These are phyloP conservation scores for Amphiprion clarkii DNA, from an alignment of 2,797 vertebrate genomes.

Conservation along the genomic window DNA sequence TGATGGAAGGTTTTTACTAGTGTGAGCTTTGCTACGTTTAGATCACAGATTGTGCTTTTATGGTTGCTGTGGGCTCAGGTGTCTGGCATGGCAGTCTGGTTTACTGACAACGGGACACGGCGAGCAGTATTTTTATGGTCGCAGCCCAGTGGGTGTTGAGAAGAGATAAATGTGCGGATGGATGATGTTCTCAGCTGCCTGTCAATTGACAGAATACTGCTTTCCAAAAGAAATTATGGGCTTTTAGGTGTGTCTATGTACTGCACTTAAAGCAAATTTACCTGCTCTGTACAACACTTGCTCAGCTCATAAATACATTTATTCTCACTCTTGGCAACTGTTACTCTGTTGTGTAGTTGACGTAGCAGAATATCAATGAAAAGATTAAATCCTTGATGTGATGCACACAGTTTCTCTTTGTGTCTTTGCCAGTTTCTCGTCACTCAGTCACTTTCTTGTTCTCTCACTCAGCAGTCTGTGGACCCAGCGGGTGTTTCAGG, in stretches of 20 bases:
- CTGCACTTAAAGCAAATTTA: constrained; percentile 44
- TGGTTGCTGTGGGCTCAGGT: constrained; percentile 17
- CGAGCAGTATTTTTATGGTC: constrained; percentile 39
- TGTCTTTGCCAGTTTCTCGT: constrained; percentile 15
- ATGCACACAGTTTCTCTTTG: constrained; percentile 8
- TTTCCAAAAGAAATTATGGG: constrained; percentile 39
- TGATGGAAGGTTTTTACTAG: not conserved
- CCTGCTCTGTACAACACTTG: constrained; percentile 51
- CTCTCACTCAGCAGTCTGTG: not conserved
- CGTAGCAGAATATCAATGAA: constrained; percentile 32
- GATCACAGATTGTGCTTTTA: constrained; percentile 20
- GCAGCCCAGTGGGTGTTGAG: constrained; percentile 51
- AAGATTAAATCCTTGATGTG: constrained; percentile 18
- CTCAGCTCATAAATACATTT: constrained; percentile 47
- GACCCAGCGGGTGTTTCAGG: not conserved
- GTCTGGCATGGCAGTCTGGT: constrained; percentile 11
- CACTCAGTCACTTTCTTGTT: not conserved
- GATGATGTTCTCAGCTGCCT: constrained; percentile 49
- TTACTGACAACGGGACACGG: constrained; percentile 34
- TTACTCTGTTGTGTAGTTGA: constrained; percentile 17
- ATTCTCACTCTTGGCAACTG: constrained; percentile 33
- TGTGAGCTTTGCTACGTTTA: not conserved
- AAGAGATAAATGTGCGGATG: constrained; percentile 50
- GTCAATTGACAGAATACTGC: constrained; percentile 55
- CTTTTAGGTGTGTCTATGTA: constrained; percentile 51